phyloP scores from a whole-genome alignment of 2,888 invertebrate genomes.

The Mythimna lalbum region DNA sequence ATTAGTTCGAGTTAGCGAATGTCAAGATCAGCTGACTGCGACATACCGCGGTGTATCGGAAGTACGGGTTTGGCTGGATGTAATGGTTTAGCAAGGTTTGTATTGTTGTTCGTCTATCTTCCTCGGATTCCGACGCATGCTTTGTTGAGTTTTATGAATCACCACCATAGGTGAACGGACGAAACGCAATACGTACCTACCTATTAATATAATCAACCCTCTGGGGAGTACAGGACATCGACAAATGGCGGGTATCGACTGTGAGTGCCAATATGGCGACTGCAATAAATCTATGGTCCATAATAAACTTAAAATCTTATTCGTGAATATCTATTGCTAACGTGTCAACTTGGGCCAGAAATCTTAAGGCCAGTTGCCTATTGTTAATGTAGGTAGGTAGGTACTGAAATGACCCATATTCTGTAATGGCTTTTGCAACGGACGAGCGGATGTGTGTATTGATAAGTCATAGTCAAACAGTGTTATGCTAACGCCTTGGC shows the following conservation, averaged over 20 bases:
- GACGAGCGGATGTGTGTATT: conserved; percentile 34
- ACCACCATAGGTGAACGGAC: not conserved
- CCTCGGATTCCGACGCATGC: conserved; percentile 13
- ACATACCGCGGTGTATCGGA: conserved; percentile 52
- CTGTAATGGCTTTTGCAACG: conserved; percentile 45
- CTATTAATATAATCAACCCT: too few species aligned
- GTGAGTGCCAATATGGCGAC: too few species aligned
- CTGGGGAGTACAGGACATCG: too few species aligned
- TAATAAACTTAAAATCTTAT: conserved; percentile 1
- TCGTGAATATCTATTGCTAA: conserved; percentile 4
- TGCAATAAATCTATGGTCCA: too few species aligned
- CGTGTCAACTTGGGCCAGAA: conserved; percentile 9
- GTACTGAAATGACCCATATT: conserved; percentile 48
- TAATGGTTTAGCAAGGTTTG: conserved; percentile 51
- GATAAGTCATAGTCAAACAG: conserved; percentile 36
- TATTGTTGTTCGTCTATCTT: conserved; percentile 25
- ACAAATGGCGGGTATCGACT: too few species aligned
- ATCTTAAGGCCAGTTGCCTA: conserved; percentile 22
- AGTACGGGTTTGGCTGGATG: conserved; percentile 39
- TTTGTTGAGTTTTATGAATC: not conserved
- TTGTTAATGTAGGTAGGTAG: conserved; percentile 8
- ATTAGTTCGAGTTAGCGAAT: conserved; percentile 75
- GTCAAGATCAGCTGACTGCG: conserved; percentile 68
- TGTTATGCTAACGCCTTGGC: not conserved
- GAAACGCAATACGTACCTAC: not conserved